phyloP scores from a whole-genome alignment of 2,888 invertebrate genomes.

The Drosophila meridiana region DNA sequence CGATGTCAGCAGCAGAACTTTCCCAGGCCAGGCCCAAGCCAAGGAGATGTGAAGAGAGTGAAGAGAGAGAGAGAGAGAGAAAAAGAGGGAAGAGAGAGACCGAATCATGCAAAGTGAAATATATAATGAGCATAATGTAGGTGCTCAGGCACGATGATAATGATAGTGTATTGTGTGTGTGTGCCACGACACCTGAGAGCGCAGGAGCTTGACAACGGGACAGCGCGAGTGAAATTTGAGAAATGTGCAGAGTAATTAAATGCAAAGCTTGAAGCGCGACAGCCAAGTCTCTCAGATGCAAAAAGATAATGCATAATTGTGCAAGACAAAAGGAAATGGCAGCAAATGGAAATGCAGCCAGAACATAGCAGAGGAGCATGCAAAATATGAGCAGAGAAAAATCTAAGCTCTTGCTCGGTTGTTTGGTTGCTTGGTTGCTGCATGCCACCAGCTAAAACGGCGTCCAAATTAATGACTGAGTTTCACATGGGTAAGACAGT shows the following conservation, averaged over 20 bases:
- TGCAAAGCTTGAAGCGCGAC: constrained; percentile 71
- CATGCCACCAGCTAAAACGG: constrained; percentile 51
- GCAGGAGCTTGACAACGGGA: constrained; percentile 37
- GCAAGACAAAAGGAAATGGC: constrained; percentile 67
- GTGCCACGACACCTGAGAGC: constrained; percentile 62
- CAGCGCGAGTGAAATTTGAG: constrained; percentile 68
- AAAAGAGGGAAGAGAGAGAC: not conserved
- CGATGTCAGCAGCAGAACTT: constrained; percentile 62
- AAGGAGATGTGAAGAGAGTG: constrained; percentile 5
- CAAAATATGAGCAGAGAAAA: constrained; percentile 71
- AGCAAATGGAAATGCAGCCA: constrained; percentile 46
- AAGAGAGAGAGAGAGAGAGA: not conserved
- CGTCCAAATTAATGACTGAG: constrained; percentile 75
- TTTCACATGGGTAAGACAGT: constrained; percentile 61
- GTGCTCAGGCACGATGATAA: constrained; percentile 69
- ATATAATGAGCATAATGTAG: constrained; percentile 76
- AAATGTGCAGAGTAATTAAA: constrained; percentile 76
- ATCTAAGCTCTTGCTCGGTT: constrained; percentile 42
- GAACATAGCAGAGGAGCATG: constrained; percentile 41
- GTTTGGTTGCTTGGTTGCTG: constrained; percentile 5
- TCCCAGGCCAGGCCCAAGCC: constrained; percentile 45
- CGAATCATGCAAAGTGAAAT: constrained; percentile 64
- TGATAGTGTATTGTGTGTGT: constrained; percentile 49
- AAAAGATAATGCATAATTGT: constrained; percentile 75
- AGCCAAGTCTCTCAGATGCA: constrained; percentile 47